These are phyloP conservation scores for Tadarida brasiliensis DNA, from an alignment of 2,797 vertebrate species.

Conservation along the genomic window DNA sequence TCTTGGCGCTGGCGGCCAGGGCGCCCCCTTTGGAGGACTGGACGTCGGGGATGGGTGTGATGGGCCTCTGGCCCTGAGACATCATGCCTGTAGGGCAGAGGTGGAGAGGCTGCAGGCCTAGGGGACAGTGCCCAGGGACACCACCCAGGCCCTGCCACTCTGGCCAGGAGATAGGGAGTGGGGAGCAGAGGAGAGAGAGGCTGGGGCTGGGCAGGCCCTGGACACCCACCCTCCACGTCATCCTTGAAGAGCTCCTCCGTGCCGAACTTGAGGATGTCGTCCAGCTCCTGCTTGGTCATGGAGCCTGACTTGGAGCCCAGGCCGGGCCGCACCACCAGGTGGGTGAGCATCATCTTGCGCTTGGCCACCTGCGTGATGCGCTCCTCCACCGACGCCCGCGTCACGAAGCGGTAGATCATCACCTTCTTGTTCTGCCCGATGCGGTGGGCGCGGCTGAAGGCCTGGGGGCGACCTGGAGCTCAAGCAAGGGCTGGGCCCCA, in stretches of 20 bases:
- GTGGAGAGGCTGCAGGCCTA: neutral
- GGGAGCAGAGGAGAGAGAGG: neutral
- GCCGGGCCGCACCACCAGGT: conserved; percentile 97
- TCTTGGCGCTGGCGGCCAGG: conserved; percentile 81
- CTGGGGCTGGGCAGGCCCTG: rapidly evolving
- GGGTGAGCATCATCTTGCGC: conserved; percentile 99
- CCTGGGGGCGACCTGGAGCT: conserved; percentile 85
- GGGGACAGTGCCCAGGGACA: neutral
- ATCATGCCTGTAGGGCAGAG: conserved; percentile 81
- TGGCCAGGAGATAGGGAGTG: neutral
- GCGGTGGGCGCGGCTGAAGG: conserved; percentile 98
- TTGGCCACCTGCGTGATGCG: conserved; percentile 99
- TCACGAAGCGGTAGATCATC: conserved; percentile 99
- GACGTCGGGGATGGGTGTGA: conserved; percentile 82
- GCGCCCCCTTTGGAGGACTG: conserved; percentile 83
- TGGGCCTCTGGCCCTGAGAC: conserved; percentile 87
- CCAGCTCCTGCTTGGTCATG: conserved; percentile 99
- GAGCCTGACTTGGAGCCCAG: conserved; percentile 98
- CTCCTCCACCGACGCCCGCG: conserved; percentile 97
- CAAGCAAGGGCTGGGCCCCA: neutral
- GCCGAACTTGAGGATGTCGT: conserved; percentile 99
- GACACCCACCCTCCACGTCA: conserved; percentile 92
- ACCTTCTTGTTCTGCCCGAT: conserved; percentile 99
- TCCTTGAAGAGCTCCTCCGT: conserved; percentile 99
- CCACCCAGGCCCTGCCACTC: neutral